Base-by-base conservation (phyloP, 2,113 vertebrate species). In the Ornithorhynchus anatinus region DNA sequence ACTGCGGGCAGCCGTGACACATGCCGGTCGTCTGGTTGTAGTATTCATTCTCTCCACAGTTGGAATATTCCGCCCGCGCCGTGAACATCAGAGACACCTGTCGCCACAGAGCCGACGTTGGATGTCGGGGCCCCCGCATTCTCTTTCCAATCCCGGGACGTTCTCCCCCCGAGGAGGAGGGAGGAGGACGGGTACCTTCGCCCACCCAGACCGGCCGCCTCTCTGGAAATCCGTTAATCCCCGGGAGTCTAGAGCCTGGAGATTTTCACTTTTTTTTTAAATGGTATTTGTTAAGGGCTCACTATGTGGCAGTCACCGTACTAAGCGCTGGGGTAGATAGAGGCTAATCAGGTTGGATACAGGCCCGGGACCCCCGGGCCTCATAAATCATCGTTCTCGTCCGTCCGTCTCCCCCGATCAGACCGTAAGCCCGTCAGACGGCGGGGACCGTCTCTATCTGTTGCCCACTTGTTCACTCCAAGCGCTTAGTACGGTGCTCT, bases 31-130 rank as follows among this genome's bases (percentile, higher is more conserved):
- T 99, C 87, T 97, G 95, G 88, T 99, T 98, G 88, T 96, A 96
- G 90, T 97, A 99, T 53, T 99, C 96, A 3, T 98, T 97, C 90
- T 99, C 97, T 0, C 97, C 96, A 11, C 98, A 99, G 89, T 84
- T 96, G 76, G 94, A 94, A 65, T 98, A 96, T 83, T 98, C 98
- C 0, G 96, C 96, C 2, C 85, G 84, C 33, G 92, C 91, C 2
- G 91, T 90, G 89, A 89, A 94, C 58, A 96, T 89, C 67, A 96
- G 93, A 53, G 94, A 97, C 56, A 94, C 94, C 98, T 98, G 88
- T 64, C 80, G 75, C 6, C 62, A 62, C 54, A 87, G 65, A 63
- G 48, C 58, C 63, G 38, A 10, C 39, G 81, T 0, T 1, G 50
- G 59, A 78, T 51, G 54, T 66, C 35, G 29, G 57, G 10, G 0